phyloP scores from a whole-genome alignment of 2,113 vertebrate genomes.

The Spilogale gracilis region DNA sequence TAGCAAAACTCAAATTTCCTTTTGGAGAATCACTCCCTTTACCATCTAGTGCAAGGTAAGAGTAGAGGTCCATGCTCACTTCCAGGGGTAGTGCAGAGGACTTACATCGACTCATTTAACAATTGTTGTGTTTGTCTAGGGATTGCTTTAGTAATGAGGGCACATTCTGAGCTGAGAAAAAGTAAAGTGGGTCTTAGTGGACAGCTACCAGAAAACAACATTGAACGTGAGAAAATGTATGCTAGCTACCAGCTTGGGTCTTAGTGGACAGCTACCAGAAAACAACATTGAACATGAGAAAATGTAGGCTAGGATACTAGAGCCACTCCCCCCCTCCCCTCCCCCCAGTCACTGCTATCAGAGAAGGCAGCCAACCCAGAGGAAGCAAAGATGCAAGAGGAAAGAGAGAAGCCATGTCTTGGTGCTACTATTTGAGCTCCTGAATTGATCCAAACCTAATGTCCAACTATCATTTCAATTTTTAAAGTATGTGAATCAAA shows the following conservation, averaged over 20 bases:
- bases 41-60: background rate
- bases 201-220: background rate
- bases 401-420: background rate
- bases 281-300: background rate
- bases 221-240: background rate
- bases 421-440: background rate
- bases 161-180: background rate
- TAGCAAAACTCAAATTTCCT: background rate
- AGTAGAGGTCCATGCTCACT: fast-evolving
- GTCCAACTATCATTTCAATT: background rate
- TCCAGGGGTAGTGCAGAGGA: background rate
- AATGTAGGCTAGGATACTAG: background rate
- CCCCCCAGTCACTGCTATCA: background rate
- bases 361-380: background rate
- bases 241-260: background rate
- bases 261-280: background rate
- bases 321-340: background rate
- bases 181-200: background rate
- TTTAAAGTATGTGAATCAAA: background rate
- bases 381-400: background rate
- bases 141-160: background rate
- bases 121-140: background rate
- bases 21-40: background rate
- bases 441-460: background rate
- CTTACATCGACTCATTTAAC: background rate